phyloP scores from a whole-genome alignment of 2,888 invertebrate species.

The Xanthorhoe designata region DNA sequence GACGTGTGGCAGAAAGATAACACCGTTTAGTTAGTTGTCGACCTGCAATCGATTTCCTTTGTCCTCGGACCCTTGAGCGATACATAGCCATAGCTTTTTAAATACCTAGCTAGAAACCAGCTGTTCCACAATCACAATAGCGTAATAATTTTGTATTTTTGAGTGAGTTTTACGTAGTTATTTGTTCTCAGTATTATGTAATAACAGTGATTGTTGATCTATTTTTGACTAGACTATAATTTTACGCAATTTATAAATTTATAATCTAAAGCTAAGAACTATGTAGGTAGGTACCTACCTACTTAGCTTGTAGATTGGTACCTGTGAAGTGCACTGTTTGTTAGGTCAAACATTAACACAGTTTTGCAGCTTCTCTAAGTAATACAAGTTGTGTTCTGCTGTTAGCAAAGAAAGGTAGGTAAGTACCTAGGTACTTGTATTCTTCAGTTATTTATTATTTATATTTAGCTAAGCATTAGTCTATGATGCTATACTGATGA shows the following conservation, averaged over 20 bases:
- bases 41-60: slow-evolving; percentile 81
- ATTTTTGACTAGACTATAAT: slow-evolving; percentile 5
- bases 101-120: slow-evolving; percentile 55
- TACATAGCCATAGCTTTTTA: slow-evolving; percentile 41
- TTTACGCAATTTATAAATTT: background rate
- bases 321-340: background rate
- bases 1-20: slow-evolving; percentile 35
- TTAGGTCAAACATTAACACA: background rate
- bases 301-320: background rate
- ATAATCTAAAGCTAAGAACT: background rate
- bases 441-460: too few species aligned
- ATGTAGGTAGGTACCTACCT: background rate
- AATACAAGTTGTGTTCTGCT: background rate
- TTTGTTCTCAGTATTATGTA: slow-evolving; percentile 18
- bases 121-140: slow-evolving; percentile 63
- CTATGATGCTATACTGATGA: too few species aligned
- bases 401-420: slow-evolving; percentile 10
- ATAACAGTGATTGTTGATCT: slow-evolving; percentile 13
- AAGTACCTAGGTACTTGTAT: too few species aligned
- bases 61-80: slow-evolving; percentile 71
- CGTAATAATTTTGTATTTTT: background rate
- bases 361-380: background rate
- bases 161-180: background rate
- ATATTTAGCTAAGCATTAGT: too few species aligned
- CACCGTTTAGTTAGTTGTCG: slow-evolving; percentile 49